Base-by-base conservation (phyloP, 1,140 invertebrate species). In the Apocrypta bakeri region DNA sequence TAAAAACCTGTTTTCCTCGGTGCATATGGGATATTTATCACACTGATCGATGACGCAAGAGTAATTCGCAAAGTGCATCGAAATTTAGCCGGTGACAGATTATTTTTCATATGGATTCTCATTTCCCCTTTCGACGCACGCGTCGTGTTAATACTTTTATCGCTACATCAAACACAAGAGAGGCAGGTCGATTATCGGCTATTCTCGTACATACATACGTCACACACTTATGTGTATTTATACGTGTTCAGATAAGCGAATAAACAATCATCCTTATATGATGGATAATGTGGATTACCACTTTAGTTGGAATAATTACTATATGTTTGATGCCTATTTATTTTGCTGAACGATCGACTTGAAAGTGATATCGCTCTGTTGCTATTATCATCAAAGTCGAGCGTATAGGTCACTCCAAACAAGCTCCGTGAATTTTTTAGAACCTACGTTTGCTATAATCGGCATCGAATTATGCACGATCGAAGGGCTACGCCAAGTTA, bases 151-250 rank as follows among this genome's bases (percentile, higher is more conserved):
- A 56, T 56, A 56, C 6, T 0, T 56, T 56, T 56, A 56, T 56
- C 48, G 48, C 2, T n/a, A 2, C 48, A n/a, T 56, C 48, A n/a
- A 56, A 56, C 14, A 56, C 48, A 17, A 56, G 14, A 48, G 42
- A 48, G 48, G n/a, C 48, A 56, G 48, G 48, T 56, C 48, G 48
- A 56, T 56, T 56, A 56, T 56, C 48, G 48, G 48, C 48, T 56
- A 56, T 56, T 6, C 48, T 6, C 2, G 17, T 7, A n/a, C 17
- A 9, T 37, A 37, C 33, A 37, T 56, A n/a, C 48, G 48, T 56
- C 48, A 56, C 17, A 56, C 17, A 56, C 17, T 21, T 17, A 56
- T 17, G 4, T n/a, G 48, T 56, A 17, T 56, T 56, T 17, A 56
- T 56, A 56, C 48, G 48, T 17, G 48, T 21, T 56, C 21, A n/a